Percentiles rank a stretch among this genome's conserved stretches.
These are phyloP conservation scores for Sebastes oblongus DNA, from an alignment of 2,797 vertebrate genomes.

Conservation along the genomic window DNA sequence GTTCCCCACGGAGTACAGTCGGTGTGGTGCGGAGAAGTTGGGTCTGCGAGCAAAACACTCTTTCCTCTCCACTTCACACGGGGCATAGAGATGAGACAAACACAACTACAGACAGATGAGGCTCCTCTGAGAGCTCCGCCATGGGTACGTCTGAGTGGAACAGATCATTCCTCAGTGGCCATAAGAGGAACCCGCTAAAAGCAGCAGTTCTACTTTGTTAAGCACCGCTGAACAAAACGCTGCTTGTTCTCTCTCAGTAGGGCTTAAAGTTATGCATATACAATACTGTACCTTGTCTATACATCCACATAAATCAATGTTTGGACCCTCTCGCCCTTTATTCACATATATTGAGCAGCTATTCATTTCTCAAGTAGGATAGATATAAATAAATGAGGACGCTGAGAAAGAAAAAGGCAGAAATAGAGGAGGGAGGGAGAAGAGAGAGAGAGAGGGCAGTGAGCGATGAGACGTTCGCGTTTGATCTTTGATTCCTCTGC, in stretches of 20 bases:
- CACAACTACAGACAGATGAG: slow-evolving; percentile 60
- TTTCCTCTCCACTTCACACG: slow-evolving; percentile 78
- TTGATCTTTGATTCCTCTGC: slow-evolving; percentile 54
- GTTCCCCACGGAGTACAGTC: slow-evolving; percentile 51
- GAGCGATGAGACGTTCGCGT: slow-evolving; percentile 6
- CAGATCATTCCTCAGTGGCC: slow-evolving; percentile 57
- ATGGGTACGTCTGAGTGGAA: slow-evolving; percentile 37
- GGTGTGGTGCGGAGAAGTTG: slow-evolving; percentile 47
- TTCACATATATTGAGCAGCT: slow-evolving; percentile 1
- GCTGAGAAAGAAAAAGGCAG: slow-evolving; percentile 4
- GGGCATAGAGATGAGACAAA: slow-evolving; percentile 66
- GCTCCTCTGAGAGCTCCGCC: slow-evolving; percentile 49
- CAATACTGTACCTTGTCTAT: not conserved
- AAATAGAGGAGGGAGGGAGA: not conserved
- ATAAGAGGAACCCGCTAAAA: slow-evolving; percentile 55
- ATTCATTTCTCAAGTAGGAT: slow-evolving; percentile 7
- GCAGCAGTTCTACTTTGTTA: slow-evolving; percentile 30
- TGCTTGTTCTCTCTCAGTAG: slow-evolving; percentile 1
- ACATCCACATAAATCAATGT: not conserved
- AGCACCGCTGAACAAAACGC: slow-evolving; percentile 34
- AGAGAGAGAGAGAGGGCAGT: slow-evolving; percentile 21
- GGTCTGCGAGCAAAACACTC: slow-evolving; percentile 57
- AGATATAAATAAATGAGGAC: slow-evolving; percentile 53
- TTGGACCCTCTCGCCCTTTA: not conserved
- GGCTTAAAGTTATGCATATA: not conserved